Evolutionary conservation across 53 echinoderm and acorn worm genomes (phyloP).

Genomic region (Luidia sarsii): DNA sequence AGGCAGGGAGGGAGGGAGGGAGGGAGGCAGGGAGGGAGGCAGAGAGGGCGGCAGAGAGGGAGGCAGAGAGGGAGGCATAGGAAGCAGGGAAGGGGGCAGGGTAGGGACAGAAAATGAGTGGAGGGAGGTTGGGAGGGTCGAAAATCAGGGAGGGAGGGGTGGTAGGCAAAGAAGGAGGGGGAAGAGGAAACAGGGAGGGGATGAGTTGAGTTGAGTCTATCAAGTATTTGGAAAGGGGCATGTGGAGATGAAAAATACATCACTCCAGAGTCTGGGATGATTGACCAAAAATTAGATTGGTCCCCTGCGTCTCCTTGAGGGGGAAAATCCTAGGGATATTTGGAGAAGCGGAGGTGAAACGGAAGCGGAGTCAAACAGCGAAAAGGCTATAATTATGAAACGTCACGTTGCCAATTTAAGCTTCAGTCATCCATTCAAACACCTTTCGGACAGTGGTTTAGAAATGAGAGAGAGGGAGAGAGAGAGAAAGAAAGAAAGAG

Average conservation of each 20-base stretch:
- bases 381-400: no score
- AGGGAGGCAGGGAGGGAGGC: background rate
- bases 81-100: no score
- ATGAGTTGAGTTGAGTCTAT: no score
- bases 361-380: no score
- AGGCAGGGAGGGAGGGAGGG: background rate
- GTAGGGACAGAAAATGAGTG: background rate
- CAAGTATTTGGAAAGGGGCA: no score
- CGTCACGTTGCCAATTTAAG: no score
- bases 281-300: conserved; percentile 52
- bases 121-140: background rate
- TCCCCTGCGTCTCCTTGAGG: background rate
- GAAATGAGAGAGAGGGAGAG: background rate
- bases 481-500: background rate
- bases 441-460: background rate
- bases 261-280: conserved; percentile 22
- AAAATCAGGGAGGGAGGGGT: no score
- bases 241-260: background rate
- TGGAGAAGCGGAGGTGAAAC: background rate
- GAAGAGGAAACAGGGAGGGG: no score
- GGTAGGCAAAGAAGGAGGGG: background rate
- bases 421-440: no score
- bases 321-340: conserved; percentile 32
- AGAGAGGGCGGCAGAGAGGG: background rate
- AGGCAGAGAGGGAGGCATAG: no score